These are phyloP conservation scores for Drosophila tanythrix DNA, from an alignment of 2,888 invertebrate species.

Conservation along the genomic window DNA sequence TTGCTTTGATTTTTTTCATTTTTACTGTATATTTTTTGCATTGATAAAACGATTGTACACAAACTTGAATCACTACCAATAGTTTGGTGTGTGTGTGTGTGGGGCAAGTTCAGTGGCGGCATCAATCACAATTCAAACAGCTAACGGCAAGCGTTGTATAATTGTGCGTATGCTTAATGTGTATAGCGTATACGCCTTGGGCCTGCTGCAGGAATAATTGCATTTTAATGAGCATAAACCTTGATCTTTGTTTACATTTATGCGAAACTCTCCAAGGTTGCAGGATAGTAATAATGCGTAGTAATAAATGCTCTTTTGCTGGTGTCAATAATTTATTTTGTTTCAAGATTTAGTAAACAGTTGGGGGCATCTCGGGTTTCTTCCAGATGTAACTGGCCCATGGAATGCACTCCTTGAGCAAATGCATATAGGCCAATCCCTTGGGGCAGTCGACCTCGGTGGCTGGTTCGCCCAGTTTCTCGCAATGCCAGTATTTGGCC, in stretches of 20 bases:
- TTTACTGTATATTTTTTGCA: conserved; percentile 52
- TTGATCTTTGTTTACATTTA: neutral
- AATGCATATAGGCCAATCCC: conserved; percentile 80
- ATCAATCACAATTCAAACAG: conserved; percentile 34
- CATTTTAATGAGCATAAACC: neutral
- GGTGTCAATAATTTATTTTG: neutral
- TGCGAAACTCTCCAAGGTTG: neutral
- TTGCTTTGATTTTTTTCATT: neutral
- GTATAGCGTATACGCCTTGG: conserved; percentile 35
- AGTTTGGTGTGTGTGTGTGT: conserved; percentile 16
- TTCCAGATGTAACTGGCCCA: conserved; percentile 83
- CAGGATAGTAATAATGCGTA: neutral
- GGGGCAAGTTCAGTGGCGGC: conserved; percentile 72
- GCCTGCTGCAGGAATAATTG: conserved; percentile 3
- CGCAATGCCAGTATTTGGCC: conserved; percentile 82
- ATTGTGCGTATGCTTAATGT: conserved; percentile 44
- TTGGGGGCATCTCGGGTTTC: conserved; percentile 78
- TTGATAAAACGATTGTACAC: conserved; percentile 46
- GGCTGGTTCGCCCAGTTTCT: conserved; percentile 65
- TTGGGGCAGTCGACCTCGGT: conserved; percentile 72
- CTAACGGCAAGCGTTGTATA: conserved; percentile 24
- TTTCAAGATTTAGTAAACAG: conserved; percentile 67
- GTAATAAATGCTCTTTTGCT: neutral
- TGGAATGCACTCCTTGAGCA: conserved; percentile 81
- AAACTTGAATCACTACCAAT: conserved; percentile 37